Conservation (phyloP, 2,888 invertebrate species). For the Capitulum mitella region DNA sequence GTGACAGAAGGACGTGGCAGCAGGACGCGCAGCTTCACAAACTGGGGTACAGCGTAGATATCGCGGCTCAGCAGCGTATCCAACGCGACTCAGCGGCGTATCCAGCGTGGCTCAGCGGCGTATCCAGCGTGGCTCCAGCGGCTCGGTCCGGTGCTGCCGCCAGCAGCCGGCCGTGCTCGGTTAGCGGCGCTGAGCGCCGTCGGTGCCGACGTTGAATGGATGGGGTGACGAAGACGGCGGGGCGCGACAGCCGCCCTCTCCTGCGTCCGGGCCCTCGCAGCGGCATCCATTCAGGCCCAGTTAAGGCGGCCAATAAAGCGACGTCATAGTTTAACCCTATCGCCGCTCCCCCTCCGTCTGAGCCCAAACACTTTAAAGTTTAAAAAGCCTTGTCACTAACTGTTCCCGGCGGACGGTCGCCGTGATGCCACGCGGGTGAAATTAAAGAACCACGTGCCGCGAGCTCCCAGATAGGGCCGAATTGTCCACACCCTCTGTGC, state of each 20-base stretch:
- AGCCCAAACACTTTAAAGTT: slow-evolving; percentile 24
- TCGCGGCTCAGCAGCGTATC: no score
- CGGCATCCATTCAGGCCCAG: slow-evolving; percentile 3
- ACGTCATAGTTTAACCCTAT: slow-evolving; percentile 16
- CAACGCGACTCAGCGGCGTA: no score
- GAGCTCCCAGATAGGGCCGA: no score
- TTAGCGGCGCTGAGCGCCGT: not conserved
- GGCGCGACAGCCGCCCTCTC: not conserved
- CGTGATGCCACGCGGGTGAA: slow-evolving; percentile 17
- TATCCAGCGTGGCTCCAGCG: no score
- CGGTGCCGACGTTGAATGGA: not conserved
- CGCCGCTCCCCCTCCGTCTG: slow-evolving; percentile 20
- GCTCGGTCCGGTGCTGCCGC: no score
- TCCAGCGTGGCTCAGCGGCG: no score
- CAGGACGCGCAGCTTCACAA: no score
- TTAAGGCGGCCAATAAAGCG: slow-evolving; percentile 14
- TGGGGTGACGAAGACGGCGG: not conserved
- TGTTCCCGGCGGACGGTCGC: slow-evolving; percentile 10
- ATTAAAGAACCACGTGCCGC: slow-evolving; percentile 14
- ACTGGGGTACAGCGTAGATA: no score
- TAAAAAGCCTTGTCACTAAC: slow-evolving; percentile 27
- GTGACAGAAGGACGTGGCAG: no score
- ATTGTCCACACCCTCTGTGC: no score
- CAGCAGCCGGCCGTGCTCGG: not conserved
- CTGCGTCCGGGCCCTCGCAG: not conserved